Percentiles rank a stretch among this genome's conserved stretches.
Conservation (phyloP, 1,140 invertebrate species). For the Habropoda laboriosa region DNA sequence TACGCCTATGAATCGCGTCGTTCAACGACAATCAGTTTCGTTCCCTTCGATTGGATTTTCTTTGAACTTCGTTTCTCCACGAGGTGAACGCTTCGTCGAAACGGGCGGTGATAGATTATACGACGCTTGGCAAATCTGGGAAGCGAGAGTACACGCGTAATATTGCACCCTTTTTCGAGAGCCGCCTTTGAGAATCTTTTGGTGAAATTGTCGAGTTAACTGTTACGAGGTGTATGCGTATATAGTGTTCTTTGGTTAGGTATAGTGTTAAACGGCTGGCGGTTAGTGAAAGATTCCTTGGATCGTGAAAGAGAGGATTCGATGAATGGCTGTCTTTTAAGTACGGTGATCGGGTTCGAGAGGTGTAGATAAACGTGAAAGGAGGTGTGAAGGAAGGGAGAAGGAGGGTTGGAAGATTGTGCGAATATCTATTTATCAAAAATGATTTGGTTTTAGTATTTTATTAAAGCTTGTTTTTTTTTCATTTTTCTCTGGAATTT, state of each 20-base stretch:
- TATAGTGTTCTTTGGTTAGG: too few species aligned
- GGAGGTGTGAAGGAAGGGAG: too few species aligned
- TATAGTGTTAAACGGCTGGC: too few species aligned
- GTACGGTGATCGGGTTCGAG: not conserved
- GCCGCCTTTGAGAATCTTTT: slow-evolving; percentile 22
- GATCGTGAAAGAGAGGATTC: not conserved
- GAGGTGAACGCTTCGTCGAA: too few species aligned
- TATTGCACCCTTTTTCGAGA: not conserved
- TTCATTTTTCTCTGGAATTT: too few species aligned
- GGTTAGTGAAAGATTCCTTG: slow-evolving; percentile 6
- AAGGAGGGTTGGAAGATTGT: too few species aligned
- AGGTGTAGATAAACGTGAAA: not conserved
- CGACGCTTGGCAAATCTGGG: not conserved
- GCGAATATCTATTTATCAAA: too few species aligned
- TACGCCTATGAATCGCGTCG: slow-evolving; percentile 11
- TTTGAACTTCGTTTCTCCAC: not conserved
- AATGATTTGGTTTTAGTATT: too few species aligned
- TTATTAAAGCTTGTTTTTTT: too few species aligned
- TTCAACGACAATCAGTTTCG: slow-evolving; percentile 15
- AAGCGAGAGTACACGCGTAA: not conserved
- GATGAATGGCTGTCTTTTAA: not conserved
- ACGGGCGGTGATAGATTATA: not conserved
- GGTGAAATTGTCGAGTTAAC: slow-evolving; percentile 37
- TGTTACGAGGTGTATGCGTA: too few species aligned
- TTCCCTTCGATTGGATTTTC: not conserved